Percentiles rank a stretch among this genome's conserved stretches.
Evolutionary conservation across 2,797 vertebrate genomes (phyloP).

Genomic region (Spinus olivaceus): DNA sequence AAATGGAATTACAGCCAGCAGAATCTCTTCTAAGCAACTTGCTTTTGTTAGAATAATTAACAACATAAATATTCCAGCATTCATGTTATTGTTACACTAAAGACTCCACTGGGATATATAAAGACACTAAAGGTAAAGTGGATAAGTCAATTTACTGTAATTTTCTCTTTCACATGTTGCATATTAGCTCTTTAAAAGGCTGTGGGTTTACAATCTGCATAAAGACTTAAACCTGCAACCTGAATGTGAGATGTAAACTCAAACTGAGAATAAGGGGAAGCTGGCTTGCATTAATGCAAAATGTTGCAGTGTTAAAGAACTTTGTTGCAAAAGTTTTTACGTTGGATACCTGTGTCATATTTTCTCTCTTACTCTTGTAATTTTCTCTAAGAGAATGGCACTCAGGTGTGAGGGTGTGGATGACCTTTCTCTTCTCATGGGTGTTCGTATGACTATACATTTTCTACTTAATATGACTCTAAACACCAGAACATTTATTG

Average conservation of each 20-base stretch:
- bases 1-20: neutral
- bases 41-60: neutral
- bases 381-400: neutral
- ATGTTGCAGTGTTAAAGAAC: neutral
- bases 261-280: neutral
- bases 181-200: neutral
- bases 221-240: neutral
- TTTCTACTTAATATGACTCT: neutral
- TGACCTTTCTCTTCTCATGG: neutral
- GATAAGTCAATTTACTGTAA: neutral
- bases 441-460: fast-evolving
- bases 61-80: neutral
- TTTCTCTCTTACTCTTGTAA: neutral
- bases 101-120: neutral
- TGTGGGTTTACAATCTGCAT: neutral
- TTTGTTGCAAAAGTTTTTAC: neutral
- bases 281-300: neutral
- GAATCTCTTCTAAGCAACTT: neutral
- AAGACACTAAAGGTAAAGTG: neutral
- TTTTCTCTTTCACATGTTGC: neutral
- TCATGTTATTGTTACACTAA: neutral
- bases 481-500: neutral
- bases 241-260: neutral
- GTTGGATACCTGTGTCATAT: neutral
- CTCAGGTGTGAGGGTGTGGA: neutral